Evolutionary conservation across 1,140 invertebrate species (phyloP).

Genomic region (Trichomalopsis sarcophagae): DNA sequence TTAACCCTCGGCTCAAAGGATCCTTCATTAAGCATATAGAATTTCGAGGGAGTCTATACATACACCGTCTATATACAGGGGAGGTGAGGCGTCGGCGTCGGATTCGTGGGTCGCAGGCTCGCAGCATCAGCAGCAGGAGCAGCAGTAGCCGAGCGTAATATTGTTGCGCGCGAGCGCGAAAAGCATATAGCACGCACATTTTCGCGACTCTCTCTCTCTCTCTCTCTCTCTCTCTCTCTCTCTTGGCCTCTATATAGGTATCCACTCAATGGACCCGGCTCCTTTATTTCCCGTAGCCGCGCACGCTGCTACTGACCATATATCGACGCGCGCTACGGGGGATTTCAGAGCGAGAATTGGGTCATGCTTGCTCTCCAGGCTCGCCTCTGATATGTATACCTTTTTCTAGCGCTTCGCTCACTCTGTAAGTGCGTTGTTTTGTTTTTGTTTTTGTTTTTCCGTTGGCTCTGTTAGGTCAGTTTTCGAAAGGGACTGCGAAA

Average conservation of each 20-base stretch:
- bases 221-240: not conserved
- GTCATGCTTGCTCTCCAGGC: not conserved
- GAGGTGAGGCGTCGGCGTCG: not conserved
- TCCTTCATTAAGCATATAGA: conserved; percentile 38
- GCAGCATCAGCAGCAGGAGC: not conserved
- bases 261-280: conserved; percentile 1
- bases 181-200: not conserved
- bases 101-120: not conserved
- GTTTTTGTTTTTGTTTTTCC: too few relatives aligned
- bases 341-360: not conserved
- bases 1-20: conserved; percentile 14
- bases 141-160: not conserved
- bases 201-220: not conserved
- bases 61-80: too few relatives aligned
- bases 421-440: too few relatives aligned
- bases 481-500: too few relatives aligned
- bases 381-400: not conserved
- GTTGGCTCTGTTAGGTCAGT: too few relatives aligned
- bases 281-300: not conserved
- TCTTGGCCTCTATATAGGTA: too few relatives aligned
- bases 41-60: not conserved
- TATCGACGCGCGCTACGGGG: not conserved
- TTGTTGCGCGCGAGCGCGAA: conserved; percentile 2
- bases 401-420: not conserved
- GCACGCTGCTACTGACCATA: not conserved